Conservation (phyloP, 2,113 vertebrate genomes). For the Nycticryphes semicollaris region DNA sequence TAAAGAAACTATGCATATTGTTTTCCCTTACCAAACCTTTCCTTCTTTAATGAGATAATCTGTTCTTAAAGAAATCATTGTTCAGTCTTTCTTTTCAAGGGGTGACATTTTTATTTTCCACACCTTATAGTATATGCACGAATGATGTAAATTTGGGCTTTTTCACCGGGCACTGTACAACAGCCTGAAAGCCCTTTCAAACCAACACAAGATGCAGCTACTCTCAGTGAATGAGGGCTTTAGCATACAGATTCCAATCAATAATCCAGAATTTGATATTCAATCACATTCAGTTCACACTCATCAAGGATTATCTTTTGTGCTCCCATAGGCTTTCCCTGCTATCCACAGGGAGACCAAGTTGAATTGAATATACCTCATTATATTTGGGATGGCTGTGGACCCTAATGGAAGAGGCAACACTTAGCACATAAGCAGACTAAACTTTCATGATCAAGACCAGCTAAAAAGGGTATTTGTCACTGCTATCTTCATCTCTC, state of each 20-base stretch:
- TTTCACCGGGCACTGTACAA: neutral
- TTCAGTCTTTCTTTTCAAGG: slow-evolving; percentile 61
- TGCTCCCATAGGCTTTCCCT: slow-evolving; percentile 64
- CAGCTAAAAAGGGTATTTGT: slow-evolving; percentile 30
- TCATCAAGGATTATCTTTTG: slow-evolving; percentile 69
- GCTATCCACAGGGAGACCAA: neutral
- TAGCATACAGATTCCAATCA: slow-evolving; percentile 63
- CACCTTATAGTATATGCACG: neutral
- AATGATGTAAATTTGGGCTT: slow-evolving; percentile 56
- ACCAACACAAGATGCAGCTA: slow-evolving; percentile 44
- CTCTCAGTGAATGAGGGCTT: slow-evolving; percentile 53
- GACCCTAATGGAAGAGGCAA: slow-evolving; percentile 43
- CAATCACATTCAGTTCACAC: slow-evolving; percentile 64
- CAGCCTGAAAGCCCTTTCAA: slow-evolving; percentile 52
- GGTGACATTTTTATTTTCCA: slow-evolving; percentile 70
- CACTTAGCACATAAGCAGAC: slow-evolving; percentile 16
- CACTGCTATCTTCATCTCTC: neutral
- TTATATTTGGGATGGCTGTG: slow-evolving; percentile 33
- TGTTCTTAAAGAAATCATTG: slow-evolving; percentile 20
- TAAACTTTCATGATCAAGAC: slow-evolving; percentile 11
- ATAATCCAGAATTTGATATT: slow-evolving; percentile 74
- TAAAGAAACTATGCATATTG: slow-evolving; percentile 66
- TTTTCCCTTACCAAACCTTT: slow-evolving; percentile 37
- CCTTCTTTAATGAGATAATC: slow-evolving; percentile 67
- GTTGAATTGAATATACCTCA: slow-evolving; percentile 1